Percentiles rank a stretch among this genome's conserved stretches.
Evolutionary conservation across 92 coral and sea anemone genomes (phyloP).

Genomic region (Epizoanthus illoricatus): DNA sequence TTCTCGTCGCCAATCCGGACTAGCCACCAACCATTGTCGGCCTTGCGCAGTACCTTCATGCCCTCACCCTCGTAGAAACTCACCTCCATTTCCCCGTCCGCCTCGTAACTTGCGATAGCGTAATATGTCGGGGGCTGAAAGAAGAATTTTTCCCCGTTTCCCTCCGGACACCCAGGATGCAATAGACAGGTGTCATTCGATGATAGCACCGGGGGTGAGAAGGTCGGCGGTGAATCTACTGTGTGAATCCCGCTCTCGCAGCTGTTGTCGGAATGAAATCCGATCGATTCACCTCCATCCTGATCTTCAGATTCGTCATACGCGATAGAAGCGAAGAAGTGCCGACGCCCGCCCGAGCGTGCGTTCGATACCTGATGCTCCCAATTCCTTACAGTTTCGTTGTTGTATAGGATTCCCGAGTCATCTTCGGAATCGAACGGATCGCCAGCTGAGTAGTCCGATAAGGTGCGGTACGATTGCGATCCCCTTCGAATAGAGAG

Average conservation of each 20-base stretch:
- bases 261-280: neutral
- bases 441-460: too few relatives aligned
- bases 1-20: conserved; percentile 46
- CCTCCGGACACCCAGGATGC: conserved; percentile 27
- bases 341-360: neutral
- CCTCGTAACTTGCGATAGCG: conserved; percentile 56
- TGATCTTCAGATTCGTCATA: neutral
- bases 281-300: neutral
- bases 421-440: neutral
- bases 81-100: conserved; percentile 55
- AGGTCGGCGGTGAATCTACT: neutral
- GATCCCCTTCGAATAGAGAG: too few relatives aligned
- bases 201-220: conserved; percentile 13
- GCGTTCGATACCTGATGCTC: neutral
- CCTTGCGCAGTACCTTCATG: conserved; percentile 53
- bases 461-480: too few relatives aligned
- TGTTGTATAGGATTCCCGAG: neutral
- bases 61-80: conserved; percentile 54
- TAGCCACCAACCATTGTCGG: conserved; percentile 79
- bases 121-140: conserved; percentile 12
- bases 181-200: conserved; percentile 14
- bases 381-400: neutral
- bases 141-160: neutral
- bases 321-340: neutral
- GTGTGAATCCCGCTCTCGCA: neutral